A percentile compares a stretch with the other conserved stretches of the same genome.
Evolutionary conservation across 2,113 vertebrate genomes (phyloP).

Genomic region (Eidolon helvum): DNA sequence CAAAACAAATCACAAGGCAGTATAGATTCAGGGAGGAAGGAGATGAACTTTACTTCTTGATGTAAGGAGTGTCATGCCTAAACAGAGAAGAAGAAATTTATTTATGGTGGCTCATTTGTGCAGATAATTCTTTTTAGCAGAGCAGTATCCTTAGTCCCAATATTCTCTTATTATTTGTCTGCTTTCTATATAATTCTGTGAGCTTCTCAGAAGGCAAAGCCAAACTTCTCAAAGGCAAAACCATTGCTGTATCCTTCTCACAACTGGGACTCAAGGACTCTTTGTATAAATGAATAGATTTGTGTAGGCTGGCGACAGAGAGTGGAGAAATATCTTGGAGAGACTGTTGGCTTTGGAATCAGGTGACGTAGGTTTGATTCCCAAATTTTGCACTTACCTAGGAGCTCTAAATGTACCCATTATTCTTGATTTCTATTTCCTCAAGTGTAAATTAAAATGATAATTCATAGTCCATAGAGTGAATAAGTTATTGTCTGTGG

Average conservation of each 20-base stretch:
- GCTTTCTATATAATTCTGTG: not conserved
- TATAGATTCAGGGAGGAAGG: not conserved
- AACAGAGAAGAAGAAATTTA: not conserved
- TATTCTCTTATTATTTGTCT: not conserved
- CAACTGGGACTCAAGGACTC: not conserved
- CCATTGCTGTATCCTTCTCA: not conserved
- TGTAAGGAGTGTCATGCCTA: not conserved
- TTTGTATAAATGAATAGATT: not conserved
- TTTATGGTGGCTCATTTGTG: not conserved
- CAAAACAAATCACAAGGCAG: not conserved
- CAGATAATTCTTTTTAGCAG: not conserved
- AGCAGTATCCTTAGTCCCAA: not conserved
- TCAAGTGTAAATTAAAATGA: not conserved
- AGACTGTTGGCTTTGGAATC: not conserved
- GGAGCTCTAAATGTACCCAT: not conserved
- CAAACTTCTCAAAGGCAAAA: not conserved
- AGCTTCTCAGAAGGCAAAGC: not conserved
- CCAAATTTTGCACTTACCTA: not conserved
- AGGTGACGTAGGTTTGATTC: not conserved
- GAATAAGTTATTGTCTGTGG: not conserved
- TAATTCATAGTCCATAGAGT: not conserved
- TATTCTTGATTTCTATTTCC: not conserved
- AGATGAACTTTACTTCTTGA: not conserved
- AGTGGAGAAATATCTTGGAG: not conserved
- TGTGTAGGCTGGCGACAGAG: not conserved